Base-by-base conservation (phyloP, 2,888 invertebrate species). In the Peribatodes rhomboidaria region DNA sequence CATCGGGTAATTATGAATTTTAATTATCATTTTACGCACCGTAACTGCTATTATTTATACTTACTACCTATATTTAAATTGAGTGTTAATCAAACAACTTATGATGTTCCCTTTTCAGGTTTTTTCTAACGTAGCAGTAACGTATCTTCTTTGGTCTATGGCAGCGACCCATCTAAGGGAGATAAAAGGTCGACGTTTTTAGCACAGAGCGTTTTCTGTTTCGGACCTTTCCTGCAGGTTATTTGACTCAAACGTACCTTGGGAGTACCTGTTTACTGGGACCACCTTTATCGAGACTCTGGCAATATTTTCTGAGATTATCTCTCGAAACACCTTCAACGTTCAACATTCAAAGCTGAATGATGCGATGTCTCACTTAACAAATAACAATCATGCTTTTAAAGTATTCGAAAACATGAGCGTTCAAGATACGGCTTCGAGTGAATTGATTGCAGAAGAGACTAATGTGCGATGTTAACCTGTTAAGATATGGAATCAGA, bases 151-250 rank as follows among this genome's bases (percentile, higher is more conserved):
- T 83, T 62, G 74, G 81, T 89, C 92, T 92, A 84, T 91, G 89
- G 86, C 60, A 76, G 76, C 82, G 82, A 87, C 86, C 89, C 88
- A 88, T 90, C 85, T 87, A 80, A 84, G 81, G 77, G 76, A 89
- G 92, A 92, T 92, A 92, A 90, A 88, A 84, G 90, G 91, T 90
- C 90, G 90, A 92, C 90, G 88, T 91, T 92, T 92, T 90, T 91
- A 92, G 90, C 90, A 90, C 92, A 91, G 91, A 90, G 87, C 89
- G 85, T 89, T 90, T 89, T 91, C 91, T 90, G 89, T 91, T 90
- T 89, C 81, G 85, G 86, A 84, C 88, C 83, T 88, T 86, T 87
- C 88, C 85, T 86, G 83, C 87, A 83, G 89, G 86, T 89, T 88
- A 86, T 89, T 90, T 88, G 88, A 88, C 86, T 90, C 81, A 86